Percentiles rank a stretch among this genome's conserved stretches.
Conservation (phyloP, 92 coral and sea anemone species). For the Zoanthus gigantus region DNA sequence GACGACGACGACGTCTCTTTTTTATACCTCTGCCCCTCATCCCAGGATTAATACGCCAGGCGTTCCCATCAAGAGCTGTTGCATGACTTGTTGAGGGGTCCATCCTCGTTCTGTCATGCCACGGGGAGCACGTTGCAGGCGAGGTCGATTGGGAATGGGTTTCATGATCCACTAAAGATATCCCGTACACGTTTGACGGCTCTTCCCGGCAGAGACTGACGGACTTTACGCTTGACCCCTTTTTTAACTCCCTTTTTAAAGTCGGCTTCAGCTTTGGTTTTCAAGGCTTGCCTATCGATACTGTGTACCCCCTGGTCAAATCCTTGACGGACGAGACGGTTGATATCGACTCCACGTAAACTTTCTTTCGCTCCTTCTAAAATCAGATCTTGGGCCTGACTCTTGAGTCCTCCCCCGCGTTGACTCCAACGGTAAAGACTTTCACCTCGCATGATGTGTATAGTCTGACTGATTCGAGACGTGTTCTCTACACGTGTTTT, state of each 20-base stretch:
- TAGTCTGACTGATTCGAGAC: too few species aligned
- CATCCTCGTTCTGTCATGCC: slow-evolving; percentile 22
- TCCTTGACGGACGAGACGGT: slow-evolving; percentile 12
- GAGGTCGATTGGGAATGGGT: slow-evolving; percentile 3
- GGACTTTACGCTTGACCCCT: too few species aligned
- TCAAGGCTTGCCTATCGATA: not conserved
- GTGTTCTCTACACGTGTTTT: too few species aligned
- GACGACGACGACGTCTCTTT: too few species aligned
- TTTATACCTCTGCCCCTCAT: not conserved
- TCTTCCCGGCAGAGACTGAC: too few species aligned
- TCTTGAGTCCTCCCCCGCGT: too few species aligned
- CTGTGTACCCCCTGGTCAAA: not conserved
- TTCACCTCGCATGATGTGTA: not conserved
- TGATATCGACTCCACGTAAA: slow-evolving; percentile 12
- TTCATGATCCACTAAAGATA: not conserved
- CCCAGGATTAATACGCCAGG: not conserved
- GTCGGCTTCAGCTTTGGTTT: not conserved
- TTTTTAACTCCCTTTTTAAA: not conserved
- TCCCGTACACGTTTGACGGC: too few species aligned
- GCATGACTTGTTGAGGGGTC: not conserved
- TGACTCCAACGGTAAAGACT: not conserved
- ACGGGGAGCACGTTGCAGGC: not conserved
- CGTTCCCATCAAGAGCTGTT: not conserved
- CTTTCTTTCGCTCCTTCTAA: slow-evolving; percentile 4
- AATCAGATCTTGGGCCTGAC: not conserved